Conservation (phyloP, 2,888 invertebrate genomes). For the Pherbina coryleti region DNA sequence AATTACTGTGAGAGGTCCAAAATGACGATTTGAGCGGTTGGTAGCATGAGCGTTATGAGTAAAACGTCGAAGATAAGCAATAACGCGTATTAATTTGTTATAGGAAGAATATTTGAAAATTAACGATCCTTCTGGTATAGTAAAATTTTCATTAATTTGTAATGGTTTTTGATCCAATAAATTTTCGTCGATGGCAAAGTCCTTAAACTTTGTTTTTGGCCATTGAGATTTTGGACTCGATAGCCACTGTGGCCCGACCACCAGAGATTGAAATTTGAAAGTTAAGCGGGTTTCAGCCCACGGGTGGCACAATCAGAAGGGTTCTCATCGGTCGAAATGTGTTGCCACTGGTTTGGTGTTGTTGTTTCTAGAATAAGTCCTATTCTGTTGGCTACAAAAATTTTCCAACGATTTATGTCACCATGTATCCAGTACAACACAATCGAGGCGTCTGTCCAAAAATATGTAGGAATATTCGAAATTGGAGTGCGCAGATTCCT, state of each 20-base stretch:
- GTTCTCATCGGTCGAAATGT: background rate
- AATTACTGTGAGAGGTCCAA: background rate
- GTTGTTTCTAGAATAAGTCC: background rate
- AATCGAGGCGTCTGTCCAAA: background rate
- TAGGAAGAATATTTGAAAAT: too few species aligned
- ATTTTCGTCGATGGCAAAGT: too few species aligned
- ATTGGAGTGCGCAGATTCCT: too few species aligned
- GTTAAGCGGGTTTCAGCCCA: background rate
- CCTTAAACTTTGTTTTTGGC: too few species aligned
- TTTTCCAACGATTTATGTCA: too few species aligned
- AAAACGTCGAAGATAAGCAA: too few species aligned
- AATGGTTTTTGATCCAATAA: background rate
- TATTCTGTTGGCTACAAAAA: background rate
- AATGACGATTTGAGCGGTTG: background rate
- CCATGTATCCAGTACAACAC: background rate
- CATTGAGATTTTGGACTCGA: too few species aligned
- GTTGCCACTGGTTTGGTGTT: background rate
- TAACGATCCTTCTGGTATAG: too few species aligned
- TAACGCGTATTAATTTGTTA: too few species aligned
- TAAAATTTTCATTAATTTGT: background rate
- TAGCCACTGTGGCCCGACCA: background rate
- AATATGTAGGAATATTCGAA: background rate
- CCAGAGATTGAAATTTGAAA: background rate
- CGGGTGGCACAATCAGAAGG: background rate
- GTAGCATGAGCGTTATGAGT: too few species aligned